Conservation (phyloP, 2,113 vertebrate genomes). For the Hippocampus barbouri region DNA sequence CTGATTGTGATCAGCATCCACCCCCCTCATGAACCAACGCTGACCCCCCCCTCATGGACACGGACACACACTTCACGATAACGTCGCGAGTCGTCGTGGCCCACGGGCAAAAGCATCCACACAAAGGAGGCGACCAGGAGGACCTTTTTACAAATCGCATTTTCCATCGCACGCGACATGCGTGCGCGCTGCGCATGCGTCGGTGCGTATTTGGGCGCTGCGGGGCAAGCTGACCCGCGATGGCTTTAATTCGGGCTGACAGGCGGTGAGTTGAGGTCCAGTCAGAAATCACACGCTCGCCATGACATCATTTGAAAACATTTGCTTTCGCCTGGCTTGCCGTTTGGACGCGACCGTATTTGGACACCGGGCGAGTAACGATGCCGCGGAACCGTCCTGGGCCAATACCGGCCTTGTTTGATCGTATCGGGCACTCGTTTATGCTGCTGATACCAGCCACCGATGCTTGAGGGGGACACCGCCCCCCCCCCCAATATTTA, state of each 20-base stretch:
- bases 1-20: constrained; percentile 58
- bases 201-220: background rate
- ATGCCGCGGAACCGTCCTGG: no score
- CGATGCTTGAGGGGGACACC: no score
- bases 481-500: no score
- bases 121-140: constrained; percentile 59
- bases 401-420: no score
- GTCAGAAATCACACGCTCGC: constrained; percentile 2
- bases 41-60: constrained; percentile 17
- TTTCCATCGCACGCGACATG: background rate
- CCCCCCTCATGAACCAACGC: constrained; percentile 54
- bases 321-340: background rate
- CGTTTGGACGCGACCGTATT: background rate
- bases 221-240: background rate
- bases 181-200: background rate
- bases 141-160: constrained; percentile 33
- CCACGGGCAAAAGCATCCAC: constrained; percentile 46
- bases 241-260: background rate
- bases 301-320: background rate
- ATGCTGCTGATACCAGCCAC: no score
- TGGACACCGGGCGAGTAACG: background rate
- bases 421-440: no score
- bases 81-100: constrained; percentile 53
- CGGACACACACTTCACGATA: constrained; percentile 37
- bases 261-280: constrained; percentile 8